phyloP scores from a whole-genome alignment of 1,140 invertebrate genomes.

The Tribolium madens region DNA sequence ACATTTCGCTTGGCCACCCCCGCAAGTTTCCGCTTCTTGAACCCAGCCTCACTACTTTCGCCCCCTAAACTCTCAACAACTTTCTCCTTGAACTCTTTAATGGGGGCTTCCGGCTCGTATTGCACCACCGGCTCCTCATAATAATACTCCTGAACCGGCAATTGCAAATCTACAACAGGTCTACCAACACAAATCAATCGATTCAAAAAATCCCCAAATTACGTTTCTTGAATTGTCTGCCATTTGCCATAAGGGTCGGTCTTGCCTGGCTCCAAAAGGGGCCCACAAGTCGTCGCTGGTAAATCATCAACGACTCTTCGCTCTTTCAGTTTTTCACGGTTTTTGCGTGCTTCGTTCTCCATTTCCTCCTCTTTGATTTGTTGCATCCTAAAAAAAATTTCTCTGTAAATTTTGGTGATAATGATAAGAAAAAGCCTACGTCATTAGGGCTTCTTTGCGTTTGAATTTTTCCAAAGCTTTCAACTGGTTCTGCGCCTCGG shows the following conservation, averaged over 20 bases:
- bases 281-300: constrained; percentile 60
- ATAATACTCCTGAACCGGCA: constrained; percentile 68
- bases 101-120: constrained; percentile 64
- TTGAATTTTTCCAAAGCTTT: constrained; percentile 70
- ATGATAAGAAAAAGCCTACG: constrained; percentile 32
- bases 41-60: constrained; percentile 63
- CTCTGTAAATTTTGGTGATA: no score
- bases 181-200: background rate
- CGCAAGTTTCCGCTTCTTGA: constrained; percentile 76
- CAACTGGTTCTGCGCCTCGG: constrained; percentile 66
- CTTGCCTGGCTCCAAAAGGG: constrained; percentile 67
- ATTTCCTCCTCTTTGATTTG: constrained; percentile 66
- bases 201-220: background rate
- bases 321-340: constrained; percentile 62
- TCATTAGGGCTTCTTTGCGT: constrained; percentile 60
- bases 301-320: constrained; percentile 58
- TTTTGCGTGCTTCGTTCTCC: constrained; percentile 63
- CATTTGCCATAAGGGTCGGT: constrained; percentile 76
- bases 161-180: constrained; percentile 69
- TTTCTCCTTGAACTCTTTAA: constrained; percentile 76
- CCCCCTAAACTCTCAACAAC: constrained; percentile 67
- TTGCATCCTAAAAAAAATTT: constrained; percentile 51
- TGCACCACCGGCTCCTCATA: constrained; percentile 61
- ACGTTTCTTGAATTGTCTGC: constrained; percentile 69
- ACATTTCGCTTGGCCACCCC: constrained; percentile 69